A percentile compares a stretch with the other conserved stretches of the same genome.
phyloP scores from a whole-genome alignment of 2,113 vertebrate species.

The Paralichthys olivaceus region DNA sequence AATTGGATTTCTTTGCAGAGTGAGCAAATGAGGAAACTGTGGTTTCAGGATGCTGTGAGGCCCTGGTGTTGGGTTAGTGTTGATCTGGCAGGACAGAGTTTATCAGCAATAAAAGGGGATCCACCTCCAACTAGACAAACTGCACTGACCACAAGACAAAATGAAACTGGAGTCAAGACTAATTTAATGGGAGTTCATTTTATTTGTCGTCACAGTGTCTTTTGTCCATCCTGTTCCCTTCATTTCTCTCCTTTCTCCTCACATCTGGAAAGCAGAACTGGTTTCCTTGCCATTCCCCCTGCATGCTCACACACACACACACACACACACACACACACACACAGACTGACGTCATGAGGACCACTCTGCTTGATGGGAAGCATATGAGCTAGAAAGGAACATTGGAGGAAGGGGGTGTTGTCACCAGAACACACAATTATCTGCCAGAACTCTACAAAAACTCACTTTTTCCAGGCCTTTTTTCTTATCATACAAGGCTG shows the following conservation, averaged over 20 bases:
- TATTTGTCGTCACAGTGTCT: slow-evolving; percentile 30
- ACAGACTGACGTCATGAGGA: slow-evolving; percentile 68
- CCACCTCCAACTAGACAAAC: neutral
- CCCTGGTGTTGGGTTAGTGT: slow-evolving; percentile 3
- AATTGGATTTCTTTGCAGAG: slow-evolving; percentile 34
- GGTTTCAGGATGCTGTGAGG: slow-evolving; percentile 23
- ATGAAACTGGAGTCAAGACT: slow-evolving; percentile 3
- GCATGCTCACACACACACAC: slow-evolving; percentile 8
- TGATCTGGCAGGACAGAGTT: neutral
- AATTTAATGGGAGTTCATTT: neutral
- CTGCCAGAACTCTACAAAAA: slow-evolving; percentile 56
- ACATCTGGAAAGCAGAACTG: slow-evolving; percentile 87
- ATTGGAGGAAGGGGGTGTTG: slow-evolving; percentile 64
- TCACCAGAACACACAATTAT: slow-evolving; percentile 64
- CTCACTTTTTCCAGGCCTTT: slow-evolving; percentile 64
- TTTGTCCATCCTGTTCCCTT: slow-evolving; percentile 55
- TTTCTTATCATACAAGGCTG: slow-evolving; percentile 12
- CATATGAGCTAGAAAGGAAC: slow-evolving; percentile 75
- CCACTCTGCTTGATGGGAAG: slow-evolving; percentile 75
- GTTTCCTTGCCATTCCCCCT: slow-evolving; percentile 68
- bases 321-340: slow-evolving; percentile 16
- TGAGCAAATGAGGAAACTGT: slow-evolving; percentile 54
- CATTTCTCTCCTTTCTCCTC: slow-evolving; percentile 62
- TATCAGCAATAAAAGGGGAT: neutral
- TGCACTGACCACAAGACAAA: slow-evolving; percentile 6